Base-by-base conservation (phyloP, 2,888 invertebrate species). In the Yponomeuta cagnagella region DNA sequence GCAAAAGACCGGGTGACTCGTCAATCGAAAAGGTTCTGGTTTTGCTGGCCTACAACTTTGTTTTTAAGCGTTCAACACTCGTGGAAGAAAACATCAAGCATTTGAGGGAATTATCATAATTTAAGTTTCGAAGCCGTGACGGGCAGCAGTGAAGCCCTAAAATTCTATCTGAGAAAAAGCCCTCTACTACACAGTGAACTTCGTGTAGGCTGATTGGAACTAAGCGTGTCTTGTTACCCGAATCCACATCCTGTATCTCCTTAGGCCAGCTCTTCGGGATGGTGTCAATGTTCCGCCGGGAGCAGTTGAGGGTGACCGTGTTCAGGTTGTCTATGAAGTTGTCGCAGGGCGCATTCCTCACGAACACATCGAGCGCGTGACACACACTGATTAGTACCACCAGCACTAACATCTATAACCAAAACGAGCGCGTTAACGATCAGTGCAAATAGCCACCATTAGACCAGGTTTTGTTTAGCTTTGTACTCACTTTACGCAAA, bases 401-500 rank as follows among this genome's bases (percentile, higher is more conserved):
- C 78, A 90, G 80, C 82, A 88, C 85, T 86, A 89, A 84, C 82
- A 88, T 90, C 91, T 92, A 89, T 78, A 89, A 91, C 88, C 89
- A 87, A 89, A 82, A 84, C 70, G 33, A 33, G 83, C 83, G 68
- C 64, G 78, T 82, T 82, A 82, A 58, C 52, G 52, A 58, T 15
- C 15, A 58, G 4, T 15, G 52, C 52, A 58, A 58, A 58, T 15
- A 58, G 15, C 52, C 52, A 58, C 52, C 52, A 58, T 58, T 58
- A 58, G 52, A 58, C 52, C 52, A 58, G 23, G 52, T 58, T 15
- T 58, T 58, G 15, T 58, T 58, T 58, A 58, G 4, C 52, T 58
- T 15, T 58, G 72, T 81, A 89, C 89, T 89, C 88, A 90, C 91
- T 80, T 82, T 80, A 77, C 78, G 80, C 77, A 76, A 75, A 73